These are phyloP conservation scores for Colius striatus DNA, from an alignment of 2,113 vertebrate genomes.

Conservation along the genomic window DNA sequence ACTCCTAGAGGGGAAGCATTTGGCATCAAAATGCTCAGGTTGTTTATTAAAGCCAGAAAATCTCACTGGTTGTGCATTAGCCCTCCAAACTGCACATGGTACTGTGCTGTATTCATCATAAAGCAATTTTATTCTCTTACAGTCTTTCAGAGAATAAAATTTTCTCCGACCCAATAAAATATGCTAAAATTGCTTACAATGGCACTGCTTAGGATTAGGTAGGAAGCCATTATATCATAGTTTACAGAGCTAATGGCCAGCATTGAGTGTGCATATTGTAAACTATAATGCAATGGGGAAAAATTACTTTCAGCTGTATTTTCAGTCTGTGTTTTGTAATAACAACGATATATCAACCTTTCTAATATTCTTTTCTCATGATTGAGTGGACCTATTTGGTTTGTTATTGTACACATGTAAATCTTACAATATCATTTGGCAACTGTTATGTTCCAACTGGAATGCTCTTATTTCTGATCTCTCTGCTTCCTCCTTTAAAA, in stretches of 20 bases:
- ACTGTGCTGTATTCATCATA: neutral
- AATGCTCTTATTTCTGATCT: conserved; percentile 58
- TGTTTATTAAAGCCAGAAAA: neutral
- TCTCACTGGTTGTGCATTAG: neutral
- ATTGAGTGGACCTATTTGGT: conserved; percentile 49
- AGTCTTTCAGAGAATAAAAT: conserved; percentile 13
- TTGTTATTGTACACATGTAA: conserved; percentile 46
- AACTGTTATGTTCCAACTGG: conserved; percentile 26
- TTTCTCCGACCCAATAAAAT: conserved; percentile 57
- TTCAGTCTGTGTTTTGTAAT: conserved; percentile 39
- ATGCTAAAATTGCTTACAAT: conserved; percentile 49
- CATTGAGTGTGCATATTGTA: conserved; percentile 59
- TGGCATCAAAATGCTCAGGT: neutral
- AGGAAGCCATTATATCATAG: conserved; percentile 52
- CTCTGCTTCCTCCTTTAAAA: neutral
- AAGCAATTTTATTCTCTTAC: conserved; percentile 39
- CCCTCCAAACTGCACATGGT: neutral
- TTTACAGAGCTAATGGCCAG: conserved; percentile 56
- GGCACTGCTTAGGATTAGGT: conserved; percentile 48
- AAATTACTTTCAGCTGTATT: conserved; percentile 67
- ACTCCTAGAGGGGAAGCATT: neutral
- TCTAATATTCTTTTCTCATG: conserved; percentile 36
- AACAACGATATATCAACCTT: conserved; percentile 49
- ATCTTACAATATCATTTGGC: conserved; percentile 52
- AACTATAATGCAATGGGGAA: conserved; percentile 62